These are phyloP conservation scores for Rhinella marina DNA, from an alignment of 2,797 vertebrate species.

Conservation along the genomic window DNA sequence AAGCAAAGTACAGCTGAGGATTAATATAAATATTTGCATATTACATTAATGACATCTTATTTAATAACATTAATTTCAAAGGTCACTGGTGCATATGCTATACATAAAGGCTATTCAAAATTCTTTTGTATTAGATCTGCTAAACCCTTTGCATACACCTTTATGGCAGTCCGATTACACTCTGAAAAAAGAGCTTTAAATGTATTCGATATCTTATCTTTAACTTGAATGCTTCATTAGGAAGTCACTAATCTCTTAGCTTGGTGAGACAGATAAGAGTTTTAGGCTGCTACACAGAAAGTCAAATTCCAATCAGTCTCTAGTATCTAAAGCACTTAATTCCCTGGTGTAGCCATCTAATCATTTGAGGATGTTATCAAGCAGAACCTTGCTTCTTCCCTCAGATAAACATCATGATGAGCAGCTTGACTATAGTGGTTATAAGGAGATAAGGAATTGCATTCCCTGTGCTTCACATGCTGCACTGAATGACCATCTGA, in stretches of 20 bases:
- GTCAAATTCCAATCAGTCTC: slow-evolving; percentile 85
- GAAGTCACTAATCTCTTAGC: slow-evolving; percentile 84
- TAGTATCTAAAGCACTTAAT: slow-evolving; percentile 88
- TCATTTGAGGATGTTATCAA: slow-evolving; percentile 94
- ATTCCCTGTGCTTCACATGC: slow-evolving; percentile 52
- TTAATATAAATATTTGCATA: not conserved
- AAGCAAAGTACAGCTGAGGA: not conserved
- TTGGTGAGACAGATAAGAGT: slow-evolving; percentile 80
- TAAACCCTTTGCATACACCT: slow-evolving; percentile 35
- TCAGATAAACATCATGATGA: slow-evolving; percentile 85
- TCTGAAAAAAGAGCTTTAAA: slow-evolving; percentile 39
- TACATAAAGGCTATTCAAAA: not conserved
- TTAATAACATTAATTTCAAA: not conserved
- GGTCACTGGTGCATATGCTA: slow-evolving; percentile 8
- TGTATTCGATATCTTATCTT: slow-evolving; percentile 71
- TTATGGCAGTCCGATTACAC: slow-evolving; percentile 37
- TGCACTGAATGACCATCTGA: slow-evolving; percentile 47
- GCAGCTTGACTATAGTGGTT: slow-evolving; percentile 67
- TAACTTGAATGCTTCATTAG: slow-evolving; percentile 86
- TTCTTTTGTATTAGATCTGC: not conserved
- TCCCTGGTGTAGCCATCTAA: slow-evolving; percentile 88
- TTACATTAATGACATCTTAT: not conserved
- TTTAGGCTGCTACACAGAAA: slow-evolving; percentile 77
- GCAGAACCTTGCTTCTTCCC: slow-evolving; percentile 82
- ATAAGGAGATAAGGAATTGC: slow-evolving; percentile 58